Conservation (phyloP, 1,140 invertebrate species). For the Drosophila nannoptera region DNA sequence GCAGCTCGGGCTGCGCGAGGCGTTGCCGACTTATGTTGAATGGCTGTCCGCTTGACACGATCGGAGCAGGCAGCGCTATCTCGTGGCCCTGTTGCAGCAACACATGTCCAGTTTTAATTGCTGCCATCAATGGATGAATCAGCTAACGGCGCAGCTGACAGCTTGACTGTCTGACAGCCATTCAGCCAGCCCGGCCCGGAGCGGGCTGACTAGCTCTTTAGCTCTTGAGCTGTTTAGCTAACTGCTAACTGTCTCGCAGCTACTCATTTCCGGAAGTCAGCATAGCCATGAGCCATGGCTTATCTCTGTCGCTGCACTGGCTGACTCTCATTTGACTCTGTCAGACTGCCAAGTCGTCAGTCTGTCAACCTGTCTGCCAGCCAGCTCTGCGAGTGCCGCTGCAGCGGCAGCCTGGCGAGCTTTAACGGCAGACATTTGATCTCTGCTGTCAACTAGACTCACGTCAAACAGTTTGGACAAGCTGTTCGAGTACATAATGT, state of each 20-base stretch:
- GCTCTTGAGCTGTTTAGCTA: conserved; percentile 24
- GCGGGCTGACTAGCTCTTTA: conserved; percentile 9
- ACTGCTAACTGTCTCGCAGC: conserved; percentile 30
- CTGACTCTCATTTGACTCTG: conserved; percentile 36
- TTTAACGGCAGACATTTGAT: conserved; percentile 32
- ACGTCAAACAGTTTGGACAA: conserved; percentile 41
- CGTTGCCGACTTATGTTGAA: conserved; percentile 41
- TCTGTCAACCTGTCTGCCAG: conserved; percentile 15
- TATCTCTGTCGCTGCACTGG: conserved; percentile 45
- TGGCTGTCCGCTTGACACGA: conserved; percentile 41
- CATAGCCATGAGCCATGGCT: conserved; percentile 20
- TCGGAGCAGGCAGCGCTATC: conserved; percentile 23
- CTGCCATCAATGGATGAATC: conserved; percentile 46
- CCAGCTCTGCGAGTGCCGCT: neutral
- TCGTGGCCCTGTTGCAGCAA: conserved; percentile 13
- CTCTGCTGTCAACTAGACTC: conserved; percentile 32
- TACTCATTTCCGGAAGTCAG: conserved; percentile 67
- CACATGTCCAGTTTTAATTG: conserved; percentile 54
- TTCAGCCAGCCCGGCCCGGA: conserved; percentile 3
- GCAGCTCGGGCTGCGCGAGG: conserved; percentile 12
- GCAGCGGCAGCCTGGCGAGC: conserved; percentile 3
- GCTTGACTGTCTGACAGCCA: conserved; percentile 25
- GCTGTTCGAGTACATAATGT: conserved; percentile 34
- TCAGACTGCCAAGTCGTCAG: conserved; percentile 12
- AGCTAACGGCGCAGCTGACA: conserved; percentile 34